These are phyloP conservation scores for Mus minutoides DNA, from an alignment of 2,797 vertebrate species.

Conservation along the genomic window DNA sequence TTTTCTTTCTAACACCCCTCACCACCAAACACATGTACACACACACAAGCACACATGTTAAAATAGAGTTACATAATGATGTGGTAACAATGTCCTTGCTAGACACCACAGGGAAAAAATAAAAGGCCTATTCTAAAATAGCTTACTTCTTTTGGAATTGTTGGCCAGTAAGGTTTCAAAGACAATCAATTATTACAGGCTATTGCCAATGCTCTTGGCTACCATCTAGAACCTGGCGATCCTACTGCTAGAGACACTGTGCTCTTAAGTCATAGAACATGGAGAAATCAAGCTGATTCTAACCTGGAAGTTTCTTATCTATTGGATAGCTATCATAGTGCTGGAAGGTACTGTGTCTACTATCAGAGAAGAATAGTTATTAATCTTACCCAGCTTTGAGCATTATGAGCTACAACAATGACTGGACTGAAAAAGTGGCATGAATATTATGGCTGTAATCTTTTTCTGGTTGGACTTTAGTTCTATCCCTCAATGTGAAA, in stretches of 20 bases:
- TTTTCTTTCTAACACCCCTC: not conserved
- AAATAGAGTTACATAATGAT: not conserved
- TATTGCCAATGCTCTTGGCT: not conserved
- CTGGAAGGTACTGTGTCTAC: not conserved
- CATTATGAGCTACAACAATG: not conserved
- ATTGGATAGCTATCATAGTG: not conserved
- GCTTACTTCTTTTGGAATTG: not conserved
- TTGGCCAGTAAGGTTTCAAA: not conserved
- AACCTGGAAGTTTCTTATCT: not conserved
- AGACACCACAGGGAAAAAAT: not conserved
- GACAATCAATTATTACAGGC: not conserved
- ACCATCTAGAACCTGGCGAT: not conserved
- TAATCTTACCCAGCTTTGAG: not conserved
- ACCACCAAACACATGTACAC: not conserved
- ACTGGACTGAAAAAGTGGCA: not conserved
- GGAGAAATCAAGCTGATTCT: not conserved
- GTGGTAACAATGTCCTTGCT: not conserved
- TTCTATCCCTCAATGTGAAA: not conserved
- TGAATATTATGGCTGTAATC: not conserved
- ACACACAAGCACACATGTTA: not conserved
- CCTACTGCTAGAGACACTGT: not conserved
- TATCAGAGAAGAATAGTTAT: not conserved
- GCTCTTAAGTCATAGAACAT: not conserved
- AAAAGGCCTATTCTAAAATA: not conserved
- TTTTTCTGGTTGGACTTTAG: not conserved